Evolutionary conservation across 2,113 vertebrate genomes (phyloP), one percentile per base, ranked within the genome.

Genomic region (Otolemur garnettii): DNA sequence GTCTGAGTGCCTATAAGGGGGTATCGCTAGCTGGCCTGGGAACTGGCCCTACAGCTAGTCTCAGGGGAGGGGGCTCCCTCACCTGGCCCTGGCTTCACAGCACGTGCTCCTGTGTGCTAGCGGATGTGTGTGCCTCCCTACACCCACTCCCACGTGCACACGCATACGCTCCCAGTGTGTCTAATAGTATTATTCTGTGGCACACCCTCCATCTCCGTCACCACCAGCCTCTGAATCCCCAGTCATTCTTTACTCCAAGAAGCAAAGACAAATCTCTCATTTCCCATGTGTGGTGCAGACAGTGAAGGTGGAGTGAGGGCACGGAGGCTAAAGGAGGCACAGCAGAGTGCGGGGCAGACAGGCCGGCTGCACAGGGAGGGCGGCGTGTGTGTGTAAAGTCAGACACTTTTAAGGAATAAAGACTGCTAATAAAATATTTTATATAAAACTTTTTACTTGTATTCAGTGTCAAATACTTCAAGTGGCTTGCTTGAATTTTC

Each of bases 381-480:
- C 45, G 2, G 74, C n/a, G 14, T 7, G 62, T 86, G 15, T 10
- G 4, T 38, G 1, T 38, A 4, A 53, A 35, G 35, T 62, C 71
- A 91, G 88, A 28, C 6, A 13, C 79, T 86, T 87, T 4, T 33
- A 38, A 80, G 79, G 77, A 68, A 83, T 84, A 17, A 87, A 69
- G 60, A 90, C 33, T 12, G 74, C 91, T 87, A 94, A 96, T 93
- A 96, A 97, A 96, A 28, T 82, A 69, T 93, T 94, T 96, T 93
- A 4, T 90, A 84, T 90, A 75, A 83, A 75, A 68, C 85, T 28
- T 80, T 75, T 64, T 24, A 42, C 24, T 30, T 15, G 89, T 55
- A 38, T 82, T 78, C 26, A 5, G 74, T n/a, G 64, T 95, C 77
- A 62, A 35, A 33, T 69, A 57, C 50, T 86, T 85, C 33, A 1